Evolutionary conservation across 2,888 invertebrate species (phyloP).

Genomic region (Cryptus armator): DNA sequence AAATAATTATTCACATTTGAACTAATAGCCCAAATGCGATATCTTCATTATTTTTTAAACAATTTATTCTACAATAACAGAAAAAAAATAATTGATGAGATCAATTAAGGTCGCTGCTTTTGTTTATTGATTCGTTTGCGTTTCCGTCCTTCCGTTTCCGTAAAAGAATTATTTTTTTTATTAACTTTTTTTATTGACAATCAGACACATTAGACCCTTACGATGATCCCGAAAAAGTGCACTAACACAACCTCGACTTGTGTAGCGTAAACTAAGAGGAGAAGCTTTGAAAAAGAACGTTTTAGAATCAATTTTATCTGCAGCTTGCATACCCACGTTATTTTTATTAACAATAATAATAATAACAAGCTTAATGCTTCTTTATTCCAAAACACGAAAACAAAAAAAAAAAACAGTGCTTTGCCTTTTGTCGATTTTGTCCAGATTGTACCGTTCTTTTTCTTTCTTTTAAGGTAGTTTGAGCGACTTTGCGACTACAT

Average conservation of each 20-base stretch:
- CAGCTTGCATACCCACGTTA: constrained; percentile 18
- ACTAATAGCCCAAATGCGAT: constrained; percentile 26
- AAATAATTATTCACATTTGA: constrained; percentile 13
- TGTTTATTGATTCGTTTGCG: constrained; percentile 69
- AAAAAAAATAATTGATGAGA: constrained; percentile 1
- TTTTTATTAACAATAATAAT: constrained; percentile 29
- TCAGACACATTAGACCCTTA: constrained; percentile 17
- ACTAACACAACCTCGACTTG: background rate
- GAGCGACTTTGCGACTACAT: constrained; percentile 65
- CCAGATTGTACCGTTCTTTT: constrained; percentile 62
- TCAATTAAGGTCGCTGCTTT: constrained; percentile 54
- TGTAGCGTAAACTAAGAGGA: background rate
- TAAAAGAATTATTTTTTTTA: constrained; percentile 36
- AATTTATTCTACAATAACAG: constrained; percentile 9
- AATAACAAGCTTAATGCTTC: constrained; percentile 22
- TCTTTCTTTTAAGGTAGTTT: constrained; percentile 67
- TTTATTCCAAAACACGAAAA: background rate
- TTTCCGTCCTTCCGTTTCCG: constrained; percentile 67
- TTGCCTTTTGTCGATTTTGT: constrained; percentile 37
- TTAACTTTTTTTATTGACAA: no score
- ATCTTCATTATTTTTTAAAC: background rate
- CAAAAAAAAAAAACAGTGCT: constrained; percentile 12
- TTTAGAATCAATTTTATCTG: background rate
- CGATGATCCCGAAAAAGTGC: constrained; percentile 23
- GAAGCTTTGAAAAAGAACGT: constrained; percentile 1